These are phyloP conservation scores for Rhagonycha lutea DNA, from an alignment of 2,888 invertebrate genomes.

Conservation along the genomic window DNA sequence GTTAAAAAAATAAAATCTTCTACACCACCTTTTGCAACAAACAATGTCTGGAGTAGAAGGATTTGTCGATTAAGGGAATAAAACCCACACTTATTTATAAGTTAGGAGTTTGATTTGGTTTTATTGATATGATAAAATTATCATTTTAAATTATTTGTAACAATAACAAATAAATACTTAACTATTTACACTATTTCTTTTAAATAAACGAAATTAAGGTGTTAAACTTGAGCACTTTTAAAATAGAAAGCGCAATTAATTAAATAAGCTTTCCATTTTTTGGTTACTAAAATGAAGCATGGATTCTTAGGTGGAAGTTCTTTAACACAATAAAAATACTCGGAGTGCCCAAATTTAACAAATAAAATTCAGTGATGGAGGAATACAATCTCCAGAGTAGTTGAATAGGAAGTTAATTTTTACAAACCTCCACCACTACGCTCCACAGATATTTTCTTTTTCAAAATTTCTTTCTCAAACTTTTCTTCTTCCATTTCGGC, in stretches of 20 bases:
- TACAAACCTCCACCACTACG: conserved; percentile 95
- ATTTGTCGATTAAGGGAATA: background rate
- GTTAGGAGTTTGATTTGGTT: background rate
- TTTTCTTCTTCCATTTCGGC: conserved; percentile 89
- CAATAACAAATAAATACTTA: background rate
- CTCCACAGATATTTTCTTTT: conserved; percentile 85
- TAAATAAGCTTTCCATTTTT: background rate
- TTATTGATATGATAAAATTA: background rate
- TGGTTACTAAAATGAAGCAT: background rate
- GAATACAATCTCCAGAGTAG: background rate
- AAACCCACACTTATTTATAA: background rate
- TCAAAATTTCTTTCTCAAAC: conserved; percentile 75
- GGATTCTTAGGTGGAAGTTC: background rate
- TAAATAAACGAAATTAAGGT: background rate
- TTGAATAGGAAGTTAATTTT: conserved; percentile 36
- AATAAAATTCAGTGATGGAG: background rate
- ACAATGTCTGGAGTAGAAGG: too few relatives aligned
- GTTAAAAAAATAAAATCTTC: too few relatives aligned
- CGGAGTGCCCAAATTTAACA: background rate
- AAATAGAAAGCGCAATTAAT: too few relatives aligned
- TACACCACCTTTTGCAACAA: too few relatives aligned
- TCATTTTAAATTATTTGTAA: background rate
- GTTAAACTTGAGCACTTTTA: background rate
- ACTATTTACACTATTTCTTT: background rate
- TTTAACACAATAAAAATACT: background rate